Conservation (phyloP, 1,140 invertebrate genomes). For the Pachypsylla venusta region DNA sequence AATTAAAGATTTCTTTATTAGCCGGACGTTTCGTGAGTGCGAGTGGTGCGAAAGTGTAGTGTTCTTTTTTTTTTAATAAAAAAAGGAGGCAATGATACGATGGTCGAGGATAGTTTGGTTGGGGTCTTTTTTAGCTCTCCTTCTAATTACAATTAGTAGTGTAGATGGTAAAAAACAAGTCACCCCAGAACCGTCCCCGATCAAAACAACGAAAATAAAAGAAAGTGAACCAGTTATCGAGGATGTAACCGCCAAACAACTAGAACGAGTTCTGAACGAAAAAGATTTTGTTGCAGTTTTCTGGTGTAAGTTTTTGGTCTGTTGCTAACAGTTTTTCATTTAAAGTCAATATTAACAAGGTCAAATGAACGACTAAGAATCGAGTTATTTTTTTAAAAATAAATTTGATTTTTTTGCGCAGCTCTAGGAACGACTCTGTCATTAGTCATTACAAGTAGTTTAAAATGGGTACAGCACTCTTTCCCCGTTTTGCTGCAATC, state of each 20-base stretch:
- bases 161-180: slow-evolving; percentile 9
- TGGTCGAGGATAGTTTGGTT: slow-evolving; percentile 11
- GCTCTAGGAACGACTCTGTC: no score
- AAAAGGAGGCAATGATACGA: slow-evolving; percentile 17
- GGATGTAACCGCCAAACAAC: slow-evolving; percentile 78
- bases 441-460: no score
- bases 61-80: slow-evolving; percentile 9
- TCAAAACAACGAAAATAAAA: slow-evolving; percentile 26
- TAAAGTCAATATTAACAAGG: no score
- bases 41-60: slow-evolving; percentile 24
- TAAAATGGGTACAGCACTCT: no score
- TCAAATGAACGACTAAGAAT: no score
- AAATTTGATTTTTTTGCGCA: no score
- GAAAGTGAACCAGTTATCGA: slow-evolving; percentile 65
- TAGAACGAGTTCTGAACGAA: slow-evolving; percentile 69
- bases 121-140: slow-evolving; percentile 15
- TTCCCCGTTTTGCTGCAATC: no score
- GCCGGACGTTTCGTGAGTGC: slow-evolving; percentile 18
- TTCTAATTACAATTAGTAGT: slow-evolving; percentile 15
- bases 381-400: no score
- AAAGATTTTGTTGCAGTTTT: slow-evolving; percentile 88
- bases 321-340: no score
- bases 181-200: slow-evolving; percentile 9
- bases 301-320: slow-evolving; percentile 85
- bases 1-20: background rate